Percentiles rank a stretch among this genome's conserved stretches.
Evolutionary conservation across 1,140 invertebrate genomes (phyloP).

Genomic region (Dolichoris vasculosae): DNA sequence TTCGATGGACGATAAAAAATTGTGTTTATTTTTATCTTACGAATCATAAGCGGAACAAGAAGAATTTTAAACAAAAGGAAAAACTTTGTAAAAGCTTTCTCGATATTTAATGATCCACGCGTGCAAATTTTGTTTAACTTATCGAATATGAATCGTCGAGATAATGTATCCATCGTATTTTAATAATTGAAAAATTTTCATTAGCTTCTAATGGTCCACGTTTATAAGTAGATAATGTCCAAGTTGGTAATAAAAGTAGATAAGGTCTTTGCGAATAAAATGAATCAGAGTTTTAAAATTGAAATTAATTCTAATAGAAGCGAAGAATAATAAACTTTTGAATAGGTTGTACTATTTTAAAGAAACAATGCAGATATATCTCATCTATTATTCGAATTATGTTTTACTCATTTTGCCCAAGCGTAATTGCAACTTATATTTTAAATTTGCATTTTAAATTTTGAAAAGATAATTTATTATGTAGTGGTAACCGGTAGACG

Average conservation of each 20-base stretch:
- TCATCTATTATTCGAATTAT: neutral
- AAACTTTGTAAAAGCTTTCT: conserved; percentile 14
- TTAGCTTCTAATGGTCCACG: neutral
- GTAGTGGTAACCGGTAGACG: conserved; percentile 14
- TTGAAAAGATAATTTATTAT: neutral
- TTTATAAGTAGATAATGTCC: neutral
- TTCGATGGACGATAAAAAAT: neutral
- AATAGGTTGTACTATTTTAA: neutral
- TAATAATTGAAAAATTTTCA: neutral
- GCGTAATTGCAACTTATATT: neutral
- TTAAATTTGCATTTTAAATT: neutral
- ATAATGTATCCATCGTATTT: neutral
- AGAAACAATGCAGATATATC: neutral
- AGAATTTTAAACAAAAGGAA: neutral
- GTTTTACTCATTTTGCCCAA: neutral
- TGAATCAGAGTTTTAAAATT: neutral
- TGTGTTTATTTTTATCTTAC: neutral
- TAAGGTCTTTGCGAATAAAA: neutral
- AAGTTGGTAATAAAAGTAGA: neutral
- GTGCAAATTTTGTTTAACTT: neutral
- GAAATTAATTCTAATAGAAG: neutral
- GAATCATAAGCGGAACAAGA: neutral
- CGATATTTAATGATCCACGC: neutral
- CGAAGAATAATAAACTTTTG: neutral
- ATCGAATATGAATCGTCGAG: neutral